Evolutionary conservation across 2,888 invertebrate species (phyloP).

Genomic region (Brachypterus glaber): DNA sequence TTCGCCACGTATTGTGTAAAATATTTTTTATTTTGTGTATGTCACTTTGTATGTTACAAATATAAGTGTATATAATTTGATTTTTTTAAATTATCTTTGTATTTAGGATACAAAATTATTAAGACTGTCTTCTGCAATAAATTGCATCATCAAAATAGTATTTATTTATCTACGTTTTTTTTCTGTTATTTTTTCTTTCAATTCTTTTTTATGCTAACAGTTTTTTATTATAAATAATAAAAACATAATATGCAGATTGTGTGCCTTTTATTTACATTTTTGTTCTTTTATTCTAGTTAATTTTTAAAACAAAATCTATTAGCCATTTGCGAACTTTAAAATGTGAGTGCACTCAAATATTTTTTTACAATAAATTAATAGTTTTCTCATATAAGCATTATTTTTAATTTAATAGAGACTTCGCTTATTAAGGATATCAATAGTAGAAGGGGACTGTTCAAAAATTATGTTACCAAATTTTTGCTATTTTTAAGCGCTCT

Average conservation of each 20-base stretch:
- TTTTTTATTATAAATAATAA: conserved; percentile 32
- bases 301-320: too few species aligned
- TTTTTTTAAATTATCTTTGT: conserved; percentile 27
- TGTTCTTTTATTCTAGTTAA: too few species aligned
- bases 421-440: too few species aligned
- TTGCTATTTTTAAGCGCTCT: too few species aligned
- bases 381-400: conserved; percentile 1
- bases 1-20: conserved; percentile 27
- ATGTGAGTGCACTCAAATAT: too few species aligned
- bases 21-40: conserved; percentile 27
- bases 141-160: conserved; percentile 30
- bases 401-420: neutral
- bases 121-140: conserved; percentile 38
- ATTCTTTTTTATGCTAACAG: conserved; percentile 32
- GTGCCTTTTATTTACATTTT: too few species aligned
- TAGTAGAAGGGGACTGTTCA: too few species aligned
- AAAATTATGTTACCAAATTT: too few species aligned
- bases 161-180: conserved; percentile 31
- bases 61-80: conserved; percentile 27
- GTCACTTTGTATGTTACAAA: conserved; percentile 27
- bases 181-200: conserved; percentile 27
- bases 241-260: conserved; percentile 26
- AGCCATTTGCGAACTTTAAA: too few species aligned
- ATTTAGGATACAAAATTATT: conserved; percentile 32
- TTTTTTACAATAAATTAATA: too few species aligned